Percentiles rank a stretch among this genome's conserved stretches.
phyloP scores from a whole-genome alignment of 2,797 vertebrate species.

The Mus spretus region DNA sequence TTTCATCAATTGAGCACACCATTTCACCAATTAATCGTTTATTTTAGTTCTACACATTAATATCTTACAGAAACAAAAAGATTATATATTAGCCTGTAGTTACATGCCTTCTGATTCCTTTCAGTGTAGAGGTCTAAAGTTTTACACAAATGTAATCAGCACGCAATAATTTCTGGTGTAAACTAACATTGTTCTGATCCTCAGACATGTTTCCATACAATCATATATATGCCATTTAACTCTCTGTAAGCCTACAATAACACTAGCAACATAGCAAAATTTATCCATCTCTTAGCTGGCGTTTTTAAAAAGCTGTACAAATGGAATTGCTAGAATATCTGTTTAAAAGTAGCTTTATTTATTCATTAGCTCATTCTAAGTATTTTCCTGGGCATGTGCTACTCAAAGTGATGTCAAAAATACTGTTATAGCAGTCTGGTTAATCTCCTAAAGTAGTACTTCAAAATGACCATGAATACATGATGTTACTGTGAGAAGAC shows the following conservation, averaged over 20 bases:
- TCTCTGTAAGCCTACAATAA: slow-evolving; percentile 41
- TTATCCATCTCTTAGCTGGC: slow-evolving; percentile 18
- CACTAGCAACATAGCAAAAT: slow-evolving; percentile 48
- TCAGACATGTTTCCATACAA: slow-evolving; percentile 52
- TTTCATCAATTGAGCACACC: slow-evolving; percentile 52
- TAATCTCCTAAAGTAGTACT: slow-evolving; percentile 11
- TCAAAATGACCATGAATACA: slow-evolving; percentile 24
- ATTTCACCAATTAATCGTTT: slow-evolving; percentile 66
- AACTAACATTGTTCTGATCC: slow-evolving; percentile 51
- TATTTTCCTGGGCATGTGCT: slow-evolving; percentile 35
- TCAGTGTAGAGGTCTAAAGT: background rate
- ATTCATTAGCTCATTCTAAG: slow-evolving; percentile 38
- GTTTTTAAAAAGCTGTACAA: background rate
- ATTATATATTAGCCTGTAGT: slow-evolving; percentile 55
- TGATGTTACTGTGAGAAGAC: background rate
- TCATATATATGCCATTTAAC: slow-evolving; percentile 50
- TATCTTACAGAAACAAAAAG: slow-evolving; percentile 72
- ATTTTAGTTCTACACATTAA: slow-evolving; percentile 69
- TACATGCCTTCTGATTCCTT: slow-evolving; percentile 55
- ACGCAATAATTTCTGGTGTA: slow-evolving; percentile 49
- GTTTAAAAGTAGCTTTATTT: slow-evolving; percentile 4
- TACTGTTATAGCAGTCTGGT: background rate
- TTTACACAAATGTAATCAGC: slow-evolving; percentile 58
- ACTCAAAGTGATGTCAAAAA: slow-evolving; percentile 61
- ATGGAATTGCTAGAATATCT: slow-evolving; percentile 13